Evolutionary conservation across 2,113 vertebrate genomes (phyloP).

Genomic region (Myxocyprinus asiaticus): DNA sequence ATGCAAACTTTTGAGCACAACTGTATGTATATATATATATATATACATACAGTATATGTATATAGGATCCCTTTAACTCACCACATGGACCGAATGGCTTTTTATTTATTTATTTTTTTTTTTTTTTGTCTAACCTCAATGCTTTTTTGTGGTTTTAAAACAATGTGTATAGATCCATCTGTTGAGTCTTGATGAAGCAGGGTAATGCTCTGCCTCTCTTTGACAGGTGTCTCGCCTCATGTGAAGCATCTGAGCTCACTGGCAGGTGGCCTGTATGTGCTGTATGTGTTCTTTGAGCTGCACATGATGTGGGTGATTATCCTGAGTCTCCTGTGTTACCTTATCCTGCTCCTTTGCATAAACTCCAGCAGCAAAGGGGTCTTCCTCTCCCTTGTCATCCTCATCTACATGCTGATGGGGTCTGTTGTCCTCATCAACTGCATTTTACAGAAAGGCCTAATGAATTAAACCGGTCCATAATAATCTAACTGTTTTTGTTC

Average conservation of each 20-base stretch:
- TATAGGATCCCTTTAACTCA: too few relatives aligned
- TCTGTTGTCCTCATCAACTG: constrained; percentile 47
- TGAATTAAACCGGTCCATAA: background rate
- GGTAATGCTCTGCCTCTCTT: constrained; percentile 7
- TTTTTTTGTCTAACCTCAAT: too few relatives aligned
- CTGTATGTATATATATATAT: too few relatives aligned
- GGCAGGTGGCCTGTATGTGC: constrained; percentile 84
- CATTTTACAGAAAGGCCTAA: background rate
- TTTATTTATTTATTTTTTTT: too few relatives aligned
- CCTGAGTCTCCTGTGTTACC: constrained; percentile 90
- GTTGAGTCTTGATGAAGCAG: constrained; percentile 1
- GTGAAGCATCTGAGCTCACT: constrained; percentile 85
- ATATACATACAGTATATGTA: too few relatives aligned
- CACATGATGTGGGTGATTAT: constrained; percentile 93
- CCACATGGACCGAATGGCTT: too few relatives aligned
- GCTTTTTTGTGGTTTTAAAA: too few relatives aligned
- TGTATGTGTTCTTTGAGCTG: constrained; percentile 90
- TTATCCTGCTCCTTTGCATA: constrained; percentile 89
- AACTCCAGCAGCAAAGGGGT: constrained; percentile 84
- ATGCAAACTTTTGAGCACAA: too few relatives aligned
- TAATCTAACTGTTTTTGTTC: background rate
- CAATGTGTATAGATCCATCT: background rate
- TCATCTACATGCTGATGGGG: constrained; percentile 92
- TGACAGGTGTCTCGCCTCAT: constrained; percentile 79
- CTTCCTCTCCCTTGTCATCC: constrained; percentile 88